phyloP scores from a whole-genome alignment of 92 coral and sea anemone genomes.

The Virgularia gustaviana region DNA sequence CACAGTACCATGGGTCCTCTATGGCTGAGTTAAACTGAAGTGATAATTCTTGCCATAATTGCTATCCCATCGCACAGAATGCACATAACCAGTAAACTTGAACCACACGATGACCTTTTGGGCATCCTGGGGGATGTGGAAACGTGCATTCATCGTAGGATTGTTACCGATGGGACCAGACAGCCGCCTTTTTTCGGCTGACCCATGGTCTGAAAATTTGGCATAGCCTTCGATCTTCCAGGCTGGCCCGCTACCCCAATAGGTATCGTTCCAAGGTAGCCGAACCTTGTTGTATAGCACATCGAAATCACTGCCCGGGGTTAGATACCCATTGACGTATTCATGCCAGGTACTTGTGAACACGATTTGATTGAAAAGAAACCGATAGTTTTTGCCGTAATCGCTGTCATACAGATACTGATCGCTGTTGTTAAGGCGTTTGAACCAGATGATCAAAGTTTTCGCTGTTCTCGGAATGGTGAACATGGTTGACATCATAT shows the following conservation, averaged over 20 bases:
- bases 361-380: not conserved
- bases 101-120: constrained; percentile 27
- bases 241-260: too few relatives aligned
- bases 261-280: not conserved
- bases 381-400: constrained; percentile 7
- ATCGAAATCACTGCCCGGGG: not conserved
- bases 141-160: not conserved
- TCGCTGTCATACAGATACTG: not conserved
- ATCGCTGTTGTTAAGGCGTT: not conserved
- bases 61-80: not conserved
- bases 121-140: not conserved
- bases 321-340: not conserved
- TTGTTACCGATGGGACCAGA: not conserved
- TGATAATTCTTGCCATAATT: constrained; percentile 11
- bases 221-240: not conserved
- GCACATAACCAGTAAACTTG: not conserved
- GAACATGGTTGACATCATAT: not conserved
- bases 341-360: not conserved
- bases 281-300: not conserved
- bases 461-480: not conserved
- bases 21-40: not conserved
- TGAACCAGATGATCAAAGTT: constrained; percentile 5
- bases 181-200: not conserved
- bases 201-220: not conserved
- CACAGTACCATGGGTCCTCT: too few relatives aligned